Percentiles rank a stretch among this genome's conserved stretches.
These are phyloP conservation scores for Mesorhabditis sp. DNA, from an alignment of 2,888 invertebrate species.

Conservation along the genomic window DNA sequence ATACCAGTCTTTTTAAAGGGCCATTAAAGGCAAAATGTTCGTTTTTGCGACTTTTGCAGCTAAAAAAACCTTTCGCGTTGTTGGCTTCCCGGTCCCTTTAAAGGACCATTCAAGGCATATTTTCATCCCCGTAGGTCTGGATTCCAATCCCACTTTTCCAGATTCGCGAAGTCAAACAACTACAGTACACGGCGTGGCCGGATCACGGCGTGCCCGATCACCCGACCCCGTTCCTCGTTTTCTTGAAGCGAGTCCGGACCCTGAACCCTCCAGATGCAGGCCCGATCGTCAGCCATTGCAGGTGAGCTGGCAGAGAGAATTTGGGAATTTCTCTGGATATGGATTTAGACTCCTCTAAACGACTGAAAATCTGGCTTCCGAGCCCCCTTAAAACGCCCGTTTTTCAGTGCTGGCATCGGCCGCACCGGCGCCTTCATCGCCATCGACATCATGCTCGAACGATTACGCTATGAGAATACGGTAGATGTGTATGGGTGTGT, in stretches of 20 bases:
- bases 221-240: constrained; percentile 95
- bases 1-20: too few species aligned
- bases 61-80: too few species aligned
- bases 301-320: constrained; percentile 52
- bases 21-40: too few species aligned
- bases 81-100: too few species aligned
- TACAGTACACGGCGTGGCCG: constrained; percentile 99
- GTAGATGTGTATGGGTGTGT: constrained; percentile 99
- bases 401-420: constrained; percentile 75
- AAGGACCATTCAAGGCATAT: too few species aligned
- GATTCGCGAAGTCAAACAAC: constrained; percentile 87
- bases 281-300: constrained; percentile 88
- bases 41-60: too few species aligned
- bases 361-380: not conserved
- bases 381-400: not conserved
- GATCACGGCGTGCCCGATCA: constrained; percentile 98
- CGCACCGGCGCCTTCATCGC: constrained; percentile 95
- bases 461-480: constrained; percentile 92
- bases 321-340: not conserved
- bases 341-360: not conserved
- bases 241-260: constrained; percentile 84
- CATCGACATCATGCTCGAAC: constrained; percentile 95
- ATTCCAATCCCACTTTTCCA: constrained; percentile 64
- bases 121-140: too few species aligned
- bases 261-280: constrained; percentile 87